These are phyloP conservation scores for Cydia strobilella DNA, from an alignment of 1,140 invertebrate genomes.

Conservation along the genomic window DNA sequence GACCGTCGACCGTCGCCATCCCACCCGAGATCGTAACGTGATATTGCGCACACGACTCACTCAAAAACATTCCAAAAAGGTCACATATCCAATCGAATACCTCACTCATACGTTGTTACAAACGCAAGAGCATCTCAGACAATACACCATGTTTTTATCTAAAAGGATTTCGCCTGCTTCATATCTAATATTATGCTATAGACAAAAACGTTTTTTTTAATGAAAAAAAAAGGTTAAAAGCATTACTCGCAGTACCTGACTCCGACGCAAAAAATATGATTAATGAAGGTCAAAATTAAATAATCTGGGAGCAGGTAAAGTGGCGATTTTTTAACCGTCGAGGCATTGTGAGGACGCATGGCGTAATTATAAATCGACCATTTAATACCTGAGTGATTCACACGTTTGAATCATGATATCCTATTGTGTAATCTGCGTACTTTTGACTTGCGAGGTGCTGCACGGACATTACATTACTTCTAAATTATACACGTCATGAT, in stretches of 20 bases:
- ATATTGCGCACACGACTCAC: conserved; percentile 58
- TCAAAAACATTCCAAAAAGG: neutral
- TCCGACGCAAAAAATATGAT: conserved; percentile 71
- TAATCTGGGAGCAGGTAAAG: conserved; percentile 57
- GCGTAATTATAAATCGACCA: conserved; percentile 28
- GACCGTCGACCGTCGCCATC: neutral
- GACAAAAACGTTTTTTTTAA: conserved; percentile 33
- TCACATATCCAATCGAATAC: neutral
- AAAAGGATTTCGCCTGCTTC: conserved; percentile 35
- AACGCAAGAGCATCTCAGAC: conserved; percentile 44
- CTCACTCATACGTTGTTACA: conserved; percentile 38
- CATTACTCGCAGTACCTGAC: conserved; percentile 61
- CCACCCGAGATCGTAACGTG: conserved; percentile 41
- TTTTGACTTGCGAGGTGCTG: neutral
- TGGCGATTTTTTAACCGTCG: conserved; percentile 62
- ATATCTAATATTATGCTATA: conserved; percentile 32
- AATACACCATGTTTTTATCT: conserved; percentile 39
- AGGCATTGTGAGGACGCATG: conserved; percentile 37
- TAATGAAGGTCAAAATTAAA: conserved; percentile 69
- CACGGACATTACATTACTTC: neutral
- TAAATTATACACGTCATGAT: neutral
- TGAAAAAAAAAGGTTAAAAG: conserved; percentile 57
- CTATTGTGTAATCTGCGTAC: conserved; percentile 25
- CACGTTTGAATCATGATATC: conserved; percentile 20
- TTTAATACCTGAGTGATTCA: conserved; percentile 28